Base-by-base conservation (phyloP, 2,113 vertebrate genomes). In the Lophius piscatorius region DNA sequence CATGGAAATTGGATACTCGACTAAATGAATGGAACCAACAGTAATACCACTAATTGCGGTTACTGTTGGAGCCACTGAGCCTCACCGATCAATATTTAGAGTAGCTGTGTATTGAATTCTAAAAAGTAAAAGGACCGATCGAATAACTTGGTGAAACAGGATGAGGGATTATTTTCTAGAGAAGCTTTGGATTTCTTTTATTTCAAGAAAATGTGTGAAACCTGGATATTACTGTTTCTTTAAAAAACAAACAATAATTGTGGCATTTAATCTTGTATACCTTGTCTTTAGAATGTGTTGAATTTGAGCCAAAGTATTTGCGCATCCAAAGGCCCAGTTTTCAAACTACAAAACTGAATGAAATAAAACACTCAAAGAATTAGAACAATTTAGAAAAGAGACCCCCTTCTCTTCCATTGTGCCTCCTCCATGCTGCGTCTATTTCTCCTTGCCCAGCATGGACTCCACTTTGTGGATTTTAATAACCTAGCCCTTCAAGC, bases 401-500 rank as follows among this genome's bases (percentile, higher is more conserved):
- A 55, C 87, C 90, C 81, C 90, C 76, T 89, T 90, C 91, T 85
- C 92, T 93, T 93, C 91, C 93, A 93, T 93, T 92, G 92, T 85
- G 92, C 92, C 94, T 89, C 93, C 89, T 87, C 90, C 90, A 90
- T 91, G 91, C 93, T 89, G 90, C 87, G 92, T 93, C 93, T 93
- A 93, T 95, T 95, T 95, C 93, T 93, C 92, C 89, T 85, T 85
- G 89, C 94, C 92, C 93, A 93, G 92, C 93, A 90, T 93, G 94
- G 89, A 91, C 91, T 93, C 92, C 87, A 92, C 93, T 94, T 95
- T 95, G 94, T 94, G 93, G 92, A 91, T 94, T 94, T 96, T 95
- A 98, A 97, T 96, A 98, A 95, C 94, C 93, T 92, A 89, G 92
- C 82, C 94, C 93, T 94, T 91, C 91, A 93, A 92, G 93, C 92